phyloP scores from a whole-genome alignment of 2,888 invertebrate genomes.

The Drosophila austrosaltans region DNA sequence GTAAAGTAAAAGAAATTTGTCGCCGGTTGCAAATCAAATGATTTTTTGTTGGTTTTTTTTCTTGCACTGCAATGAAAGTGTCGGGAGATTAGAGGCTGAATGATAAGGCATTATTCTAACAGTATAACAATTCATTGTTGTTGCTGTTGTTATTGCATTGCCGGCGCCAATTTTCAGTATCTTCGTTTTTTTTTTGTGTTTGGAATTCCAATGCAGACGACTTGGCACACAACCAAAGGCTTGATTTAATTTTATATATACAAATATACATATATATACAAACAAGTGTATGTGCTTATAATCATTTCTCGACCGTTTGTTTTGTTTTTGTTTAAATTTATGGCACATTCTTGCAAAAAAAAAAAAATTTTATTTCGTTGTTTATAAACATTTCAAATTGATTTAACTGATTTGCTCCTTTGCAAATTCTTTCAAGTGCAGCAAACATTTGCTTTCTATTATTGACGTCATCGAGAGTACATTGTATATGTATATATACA shows the following conservation, averaged over 20 bases:
- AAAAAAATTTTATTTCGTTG: constrained; percentile 18
- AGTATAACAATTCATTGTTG: background rate
- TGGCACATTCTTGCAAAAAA: constrained; percentile 38
- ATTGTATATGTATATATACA: background rate
- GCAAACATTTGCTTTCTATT: constrained; percentile 26
- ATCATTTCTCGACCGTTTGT: constrained; percentile 54
- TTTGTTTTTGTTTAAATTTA: constrained; percentile 44
- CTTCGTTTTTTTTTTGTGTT: background rate
- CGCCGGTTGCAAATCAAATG: constrained; percentile 6
- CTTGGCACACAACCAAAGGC: constrained; percentile 48
- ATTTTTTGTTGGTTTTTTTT: background rate
- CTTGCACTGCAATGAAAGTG: background rate
- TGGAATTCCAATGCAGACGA: constrained; percentile 24
- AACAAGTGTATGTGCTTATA: constrained; percentile 19
- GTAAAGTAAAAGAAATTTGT: constrained; percentile 1
- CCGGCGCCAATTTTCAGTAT: constrained; percentile 5
- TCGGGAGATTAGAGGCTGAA: background rate
- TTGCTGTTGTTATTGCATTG: background rate
- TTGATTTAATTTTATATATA: background rate
- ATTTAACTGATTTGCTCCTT: constrained; percentile 52
- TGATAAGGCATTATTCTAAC: background rate
- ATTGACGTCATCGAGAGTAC: constrained; percentile 21
- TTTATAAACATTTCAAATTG: constrained; percentile 59
- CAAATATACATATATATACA: background rate
- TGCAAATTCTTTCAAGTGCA: constrained; percentile 30